phyloP scores from a whole-genome alignment of 2,888 invertebrate species.

The Marasmarcha lunaedactyla region DNA sequence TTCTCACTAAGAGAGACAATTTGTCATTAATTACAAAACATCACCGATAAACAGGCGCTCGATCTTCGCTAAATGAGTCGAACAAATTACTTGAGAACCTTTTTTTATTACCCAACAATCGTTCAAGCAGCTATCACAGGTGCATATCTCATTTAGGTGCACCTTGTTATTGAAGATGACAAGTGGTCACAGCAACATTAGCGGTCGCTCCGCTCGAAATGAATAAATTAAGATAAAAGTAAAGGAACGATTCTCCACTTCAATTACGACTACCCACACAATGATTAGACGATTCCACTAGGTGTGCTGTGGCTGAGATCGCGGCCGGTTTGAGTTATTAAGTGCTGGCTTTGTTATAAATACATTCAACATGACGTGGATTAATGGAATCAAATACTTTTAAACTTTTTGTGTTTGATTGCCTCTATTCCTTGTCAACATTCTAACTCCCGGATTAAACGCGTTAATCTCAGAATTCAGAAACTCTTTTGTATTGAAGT shows the following conservation, averaged over 20 bases:
- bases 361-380: slow-evolving; percentile 58
- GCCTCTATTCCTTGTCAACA: slow-evolving; percentile 57
- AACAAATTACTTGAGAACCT: slow-evolving; percentile 17
- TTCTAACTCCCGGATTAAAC: slow-evolving; percentile 62
- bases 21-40: slow-evolving; percentile 41
- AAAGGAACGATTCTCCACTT: slow-evolving; percentile 50
- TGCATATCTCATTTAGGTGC: slow-evolving; percentile 27
- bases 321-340: slow-evolving; percentile 52
- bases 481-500: slow-evolving; percentile 25
- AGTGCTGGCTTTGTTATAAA: slow-evolving; percentile 64
- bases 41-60: slow-evolving; percentile 20
- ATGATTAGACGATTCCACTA: slow-evolving; percentile 61
- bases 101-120: slow-evolving; percentile 10
- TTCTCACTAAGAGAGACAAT: slow-evolving; percentile 38
- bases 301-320: slow-evolving; percentile 40
- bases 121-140: slow-evolving; percentile 5
- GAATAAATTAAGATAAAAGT: slow-evolving; percentile 67
- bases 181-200: slow-evolving; percentile 64
- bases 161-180: slow-evolving; percentile 58
- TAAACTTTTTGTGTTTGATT: slow-evolving; percentile 50
- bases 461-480: slow-evolving; percentile 38
- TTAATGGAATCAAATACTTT: slow-evolving; percentile 54
- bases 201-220: slow-evolving; percentile 43
- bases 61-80: slow-evolving; percentile 16
- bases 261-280: slow-evolving; percentile 64